Evolutionary conservation across 2,888 invertebrate species (phyloP), one percentile per base, ranked within the genome.

Genomic region (Gymnocheta viridis): DNA sequence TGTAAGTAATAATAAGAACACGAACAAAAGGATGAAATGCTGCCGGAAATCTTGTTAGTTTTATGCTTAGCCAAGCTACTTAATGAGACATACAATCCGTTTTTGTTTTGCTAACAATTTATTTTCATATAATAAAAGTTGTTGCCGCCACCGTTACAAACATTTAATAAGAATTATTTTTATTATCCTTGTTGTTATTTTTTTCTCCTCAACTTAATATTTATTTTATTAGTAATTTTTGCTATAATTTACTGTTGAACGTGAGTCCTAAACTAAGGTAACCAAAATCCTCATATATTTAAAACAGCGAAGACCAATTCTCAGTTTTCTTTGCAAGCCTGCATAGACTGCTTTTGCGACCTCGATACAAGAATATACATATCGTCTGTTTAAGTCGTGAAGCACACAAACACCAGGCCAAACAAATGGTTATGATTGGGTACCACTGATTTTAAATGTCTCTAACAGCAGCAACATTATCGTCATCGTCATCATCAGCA

Each of bases 31-130:
- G 9, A 72, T 73, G 19, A 79, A 64, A 58, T 69, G 38, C 47
- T 76, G 66, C 72, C 80, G 76, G 83, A 84, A 80, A 77, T 84
- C 80, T 84, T 77, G 77, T 70, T 77, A 54, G 84, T 84, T 67
- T 80, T 76, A 73, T 76, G 72, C 82, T 77, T 82, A 77, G 69
- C 62, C 79, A 77, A 73, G 82, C 64, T 73, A 84, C 72, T 84
- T 84, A 84, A 85, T 84, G 84, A 85, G 84, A 78, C 81, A 82
- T 79, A 56, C 64, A 85, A 84, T 85, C 78, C 78, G 67, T 70
- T 70, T 32, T 24, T 72, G 24, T 56, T 12, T 19, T 29, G 27
- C 27, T 14, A 47, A 44, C 29, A 66, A 84, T 82, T 82, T 82
- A 82, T 85, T 79, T 83, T 83, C 67, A 83, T 66, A 44, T 49